Evolutionary conservation across 2,797 vertebrate genomes (phyloP).

Genomic region (Erpetoichthys calabaricus): DNA sequence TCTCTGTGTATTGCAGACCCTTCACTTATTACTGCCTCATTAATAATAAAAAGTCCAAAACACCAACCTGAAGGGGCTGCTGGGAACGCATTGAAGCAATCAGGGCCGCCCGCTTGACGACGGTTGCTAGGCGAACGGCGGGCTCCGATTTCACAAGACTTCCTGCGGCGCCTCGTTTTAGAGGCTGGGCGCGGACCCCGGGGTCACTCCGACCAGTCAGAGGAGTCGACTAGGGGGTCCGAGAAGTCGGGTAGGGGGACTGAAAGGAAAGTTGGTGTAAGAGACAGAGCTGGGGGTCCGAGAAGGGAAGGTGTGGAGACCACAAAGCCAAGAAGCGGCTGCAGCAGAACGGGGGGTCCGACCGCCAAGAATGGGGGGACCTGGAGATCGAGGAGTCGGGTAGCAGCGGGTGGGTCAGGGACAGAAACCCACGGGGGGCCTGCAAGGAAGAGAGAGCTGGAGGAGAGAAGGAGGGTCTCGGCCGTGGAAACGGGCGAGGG

Average conservation of each 20-base stretch:
- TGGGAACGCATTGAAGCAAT: too few relatives aligned
- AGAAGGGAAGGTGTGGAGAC: background rate
- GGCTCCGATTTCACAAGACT: background rate
- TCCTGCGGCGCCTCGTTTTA: background rate
- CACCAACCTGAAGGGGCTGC: too few relatives aligned
- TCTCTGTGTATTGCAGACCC: constrained; percentile 68
- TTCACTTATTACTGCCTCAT: constrained; percentile 63
- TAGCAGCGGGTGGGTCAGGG: too few relatives aligned
- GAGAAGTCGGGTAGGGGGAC: background rate
- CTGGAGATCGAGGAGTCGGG: too few relatives aligned
- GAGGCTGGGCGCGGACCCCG: background rate
- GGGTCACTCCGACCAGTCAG: background rate
- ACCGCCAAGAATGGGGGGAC: background rate
- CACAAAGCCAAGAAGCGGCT: too few relatives aligned
- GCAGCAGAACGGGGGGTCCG: background rate
- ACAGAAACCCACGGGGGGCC: too few relatives aligned
- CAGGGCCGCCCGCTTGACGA: too few relatives aligned
- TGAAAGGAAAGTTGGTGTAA: background rate
- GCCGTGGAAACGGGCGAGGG: too few relatives aligned
- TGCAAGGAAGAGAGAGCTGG: too few relatives aligned
- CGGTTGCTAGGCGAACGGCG: too few relatives aligned
- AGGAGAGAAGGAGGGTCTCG: background rate
- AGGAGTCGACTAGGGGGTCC: background rate
- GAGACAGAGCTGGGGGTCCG: background rate
- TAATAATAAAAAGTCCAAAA: constrained; percentile 61